phyloP scores from a whole-genome alignment of 53 echinoderm and acorn worm genomes.

The Arbacia lixula region DNA sequence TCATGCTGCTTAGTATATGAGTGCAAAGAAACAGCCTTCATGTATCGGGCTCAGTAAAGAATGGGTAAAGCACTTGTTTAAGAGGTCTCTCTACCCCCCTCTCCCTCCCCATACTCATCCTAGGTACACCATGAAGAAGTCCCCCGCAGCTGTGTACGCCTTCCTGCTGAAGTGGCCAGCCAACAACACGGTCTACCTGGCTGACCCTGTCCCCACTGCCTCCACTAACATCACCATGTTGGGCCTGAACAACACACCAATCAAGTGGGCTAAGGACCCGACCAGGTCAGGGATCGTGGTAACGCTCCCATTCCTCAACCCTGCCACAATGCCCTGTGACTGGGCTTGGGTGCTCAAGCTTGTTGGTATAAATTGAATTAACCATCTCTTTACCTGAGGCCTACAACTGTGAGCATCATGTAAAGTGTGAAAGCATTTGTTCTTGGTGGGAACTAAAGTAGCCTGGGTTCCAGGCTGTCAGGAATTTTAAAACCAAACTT shows the following conservation, averaged over 20 bases:
- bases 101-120: neutral
- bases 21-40: too few species aligned
- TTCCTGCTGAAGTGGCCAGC: slow-evolving; percentile 62
- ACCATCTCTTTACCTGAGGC: too few species aligned
- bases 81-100: too few species aligned
- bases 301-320: slow-evolving; percentile 65
- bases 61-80: too few species aligned
- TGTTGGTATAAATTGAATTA: too few species aligned
- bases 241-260: slow-evolving; percentile 46
- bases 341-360: slow-evolving; percentile 88
- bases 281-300: slow-evolving; percentile 39
- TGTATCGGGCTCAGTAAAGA: too few species aligned
- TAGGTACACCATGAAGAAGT: slow-evolving; percentile 30
- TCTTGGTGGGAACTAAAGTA: too few species aligned
- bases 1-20: too few species aligned
- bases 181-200: slow-evolving; percentile 49
- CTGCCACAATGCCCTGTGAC: slow-evolving; percentile 55
- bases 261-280: slow-evolving; percentile 57
- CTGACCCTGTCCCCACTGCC: slow-evolving; percentile 11
- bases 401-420: too few species aligned
- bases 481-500: too few species aligned
- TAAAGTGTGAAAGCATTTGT: too few species aligned
- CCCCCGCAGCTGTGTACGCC: slow-evolving; percentile 44
- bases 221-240: slow-evolving; percentile 63
- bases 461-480: too few species aligned